Percentiles rank a stretch among this genome's conserved stretches.
phyloP scores from a whole-genome alignment of 2,888 invertebrate species.

The Sarcophaga subvicina region DNA sequence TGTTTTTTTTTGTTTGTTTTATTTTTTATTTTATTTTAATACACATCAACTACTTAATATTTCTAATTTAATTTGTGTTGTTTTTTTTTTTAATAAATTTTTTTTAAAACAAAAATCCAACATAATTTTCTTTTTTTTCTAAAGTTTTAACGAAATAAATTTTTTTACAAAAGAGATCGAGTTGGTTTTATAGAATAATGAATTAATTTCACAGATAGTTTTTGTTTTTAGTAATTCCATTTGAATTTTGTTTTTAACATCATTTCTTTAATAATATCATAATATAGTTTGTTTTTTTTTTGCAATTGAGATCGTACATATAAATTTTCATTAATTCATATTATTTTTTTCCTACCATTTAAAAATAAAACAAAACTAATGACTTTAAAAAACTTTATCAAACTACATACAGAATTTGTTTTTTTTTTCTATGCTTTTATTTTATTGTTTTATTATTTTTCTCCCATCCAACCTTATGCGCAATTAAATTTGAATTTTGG shows the following conservation, averaged over 20 bases:
- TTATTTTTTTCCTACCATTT: neutral
- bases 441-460: neutral
- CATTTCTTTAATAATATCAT: neutral
- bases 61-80: neutral
- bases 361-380: neutral
- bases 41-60: neutral
- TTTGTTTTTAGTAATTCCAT: neutral
- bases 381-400: neutral
- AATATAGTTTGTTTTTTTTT: too few species aligned
- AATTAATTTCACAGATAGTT: slow-evolving; percentile 3
- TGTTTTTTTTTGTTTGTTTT: neutral
- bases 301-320: slow-evolving; percentile 42
- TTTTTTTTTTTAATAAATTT: neutral
- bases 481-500: too few species aligned
- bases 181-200: neutral
- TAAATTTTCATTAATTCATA: neutral
- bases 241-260: slow-evolving; percentile 3
- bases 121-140: neutral
- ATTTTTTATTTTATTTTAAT: neutral
- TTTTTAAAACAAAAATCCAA: neutral
- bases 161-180: slow-evolving; percentile 20
- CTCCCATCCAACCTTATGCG: too few species aligned
- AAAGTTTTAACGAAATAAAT: neutral
- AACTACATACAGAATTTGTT: neutral
- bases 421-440: neutral